Conservation (phyloP, 2,797 vertebrate genomes). For the Propithecus perrieri region DNA sequence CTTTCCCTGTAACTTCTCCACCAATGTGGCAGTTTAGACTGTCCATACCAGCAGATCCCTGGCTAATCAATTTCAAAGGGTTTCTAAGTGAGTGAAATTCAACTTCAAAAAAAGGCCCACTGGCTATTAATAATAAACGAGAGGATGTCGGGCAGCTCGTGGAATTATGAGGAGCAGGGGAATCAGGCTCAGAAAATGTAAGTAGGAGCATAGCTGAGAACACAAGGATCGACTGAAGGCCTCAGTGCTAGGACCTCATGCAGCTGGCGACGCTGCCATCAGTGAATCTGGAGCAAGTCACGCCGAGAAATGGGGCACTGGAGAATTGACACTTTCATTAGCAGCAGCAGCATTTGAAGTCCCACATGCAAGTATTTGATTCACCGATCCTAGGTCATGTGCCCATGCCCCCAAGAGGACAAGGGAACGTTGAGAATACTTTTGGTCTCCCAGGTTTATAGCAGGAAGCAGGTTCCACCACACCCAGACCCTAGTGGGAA, state of each 20-base stretch:
- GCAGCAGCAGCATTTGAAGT: background rate
- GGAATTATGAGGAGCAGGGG: background rate
- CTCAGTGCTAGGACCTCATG: background rate
- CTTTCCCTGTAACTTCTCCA: background rate
- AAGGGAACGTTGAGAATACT: background rate
- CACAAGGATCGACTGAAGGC: background rate
- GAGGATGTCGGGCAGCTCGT: background rate
- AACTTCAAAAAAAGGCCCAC: background rate
- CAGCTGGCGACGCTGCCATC: background rate
- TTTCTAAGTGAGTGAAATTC: background rate
- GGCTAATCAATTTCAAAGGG: constrained; percentile 16
- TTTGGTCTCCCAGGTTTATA: background rate
- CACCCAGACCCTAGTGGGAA: background rate
- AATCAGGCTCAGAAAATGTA: background rate
- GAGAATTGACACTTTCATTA: background rate
- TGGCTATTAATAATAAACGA: background rate
- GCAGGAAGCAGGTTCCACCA: background rate
- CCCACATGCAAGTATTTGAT: background rate
- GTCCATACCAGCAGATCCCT: background rate
- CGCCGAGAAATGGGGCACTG: background rate
- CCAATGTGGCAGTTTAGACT: background rate
- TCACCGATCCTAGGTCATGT: background rate
- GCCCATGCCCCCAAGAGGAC: background rate
- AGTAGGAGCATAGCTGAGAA: background rate
- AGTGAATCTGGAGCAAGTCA: background rate